Evolutionary conservation across 2,797 vertebrate species (phyloP).

Genomic region (Myripristis jacobus): DNA sequence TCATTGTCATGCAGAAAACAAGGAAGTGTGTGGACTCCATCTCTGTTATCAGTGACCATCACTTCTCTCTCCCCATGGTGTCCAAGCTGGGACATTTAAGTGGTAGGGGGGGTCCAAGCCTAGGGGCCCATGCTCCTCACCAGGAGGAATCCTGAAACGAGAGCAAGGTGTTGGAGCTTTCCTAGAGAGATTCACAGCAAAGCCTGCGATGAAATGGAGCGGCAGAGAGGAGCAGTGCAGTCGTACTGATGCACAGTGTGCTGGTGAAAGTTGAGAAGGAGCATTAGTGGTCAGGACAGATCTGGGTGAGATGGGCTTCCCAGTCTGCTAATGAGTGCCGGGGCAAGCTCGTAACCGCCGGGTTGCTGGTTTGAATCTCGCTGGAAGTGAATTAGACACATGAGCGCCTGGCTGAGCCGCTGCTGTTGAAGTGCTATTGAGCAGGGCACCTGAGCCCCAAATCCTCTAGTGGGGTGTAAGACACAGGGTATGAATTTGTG

Average conservation of each 20-base stretch:
- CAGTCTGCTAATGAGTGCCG: not conserved
- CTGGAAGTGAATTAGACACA: not conserved
- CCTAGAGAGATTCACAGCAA: not conserved
- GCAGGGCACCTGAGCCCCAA: slow-evolving; percentile 14
- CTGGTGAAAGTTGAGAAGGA: slow-evolving; percentile 30
- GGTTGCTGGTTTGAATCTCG: slow-evolving; percentile 10
- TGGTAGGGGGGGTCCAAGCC: slow-evolving; percentile 42
- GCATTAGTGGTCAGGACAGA: not conserved
- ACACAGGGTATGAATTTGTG: too few species aligned
- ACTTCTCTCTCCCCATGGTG: slow-evolving; percentile 21
- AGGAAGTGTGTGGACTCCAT: slow-evolving; percentile 18
- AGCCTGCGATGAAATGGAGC: slow-evolving; percentile 1
- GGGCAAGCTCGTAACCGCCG: not conserved
- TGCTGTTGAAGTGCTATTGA: slow-evolving; percentile 15
- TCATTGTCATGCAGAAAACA: slow-evolving; percentile 29
- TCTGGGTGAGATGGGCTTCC: not conserved
- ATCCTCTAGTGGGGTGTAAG: not conserved
- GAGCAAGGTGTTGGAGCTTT: slow-evolving; percentile 20
- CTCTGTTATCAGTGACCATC: slow-evolving; percentile 52
- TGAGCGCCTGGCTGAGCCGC: not conserved
- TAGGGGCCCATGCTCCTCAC: too few species aligned
- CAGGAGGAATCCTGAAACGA: slow-evolving; percentile 13
- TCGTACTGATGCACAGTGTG: slow-evolving; percentile 19
- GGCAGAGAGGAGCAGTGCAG: not conserved
- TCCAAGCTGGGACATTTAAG: slow-evolving; percentile 51